These are phyloP conservation scores for Poeciliopsis turrubarensis DNA, from an alignment of 2,113 vertebrate genomes.

Conservation along the genomic window DNA sequence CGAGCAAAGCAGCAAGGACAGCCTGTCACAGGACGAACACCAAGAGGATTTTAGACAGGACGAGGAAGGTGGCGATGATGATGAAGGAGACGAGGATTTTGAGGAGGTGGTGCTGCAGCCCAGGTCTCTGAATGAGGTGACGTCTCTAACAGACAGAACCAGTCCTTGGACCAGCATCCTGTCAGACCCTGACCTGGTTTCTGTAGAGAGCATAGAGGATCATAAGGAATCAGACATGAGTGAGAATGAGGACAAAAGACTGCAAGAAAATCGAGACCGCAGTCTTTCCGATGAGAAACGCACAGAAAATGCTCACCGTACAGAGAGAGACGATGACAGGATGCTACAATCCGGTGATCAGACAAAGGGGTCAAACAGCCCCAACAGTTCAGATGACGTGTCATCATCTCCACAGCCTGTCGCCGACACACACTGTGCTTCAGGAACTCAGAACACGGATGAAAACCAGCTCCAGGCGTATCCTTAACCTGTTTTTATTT, in stretches of 20 bases:
- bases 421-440: neutral
- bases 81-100: conserved; percentile 82
- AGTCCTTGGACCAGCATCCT: conserved; percentile 93
- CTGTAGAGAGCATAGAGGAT: conserved; percentile 63
- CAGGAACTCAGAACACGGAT: conserved; percentile 3
- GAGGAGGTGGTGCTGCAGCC: conserved; percentile 90
- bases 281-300: neutral
- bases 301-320: conserved; percentile 3
- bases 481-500: conserved; percentile 78
- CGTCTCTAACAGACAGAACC: conserved; percentile 86
- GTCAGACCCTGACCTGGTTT: conserved; percentile 81
- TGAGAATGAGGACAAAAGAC: conserved; percentile 1
- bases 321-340: conserved; percentile 24
- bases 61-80: conserved; percentile 56
- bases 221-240: conserved; percentile 37
- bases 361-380: neutral
- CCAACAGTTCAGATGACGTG: conserved; percentile 7
- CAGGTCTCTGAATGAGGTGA: conserved; percentile 89
- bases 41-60: conserved; percentile 20
- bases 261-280: neutral
- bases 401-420: neutral
- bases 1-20: neutral
- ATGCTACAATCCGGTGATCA: neutral
- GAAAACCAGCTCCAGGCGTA: conserved; percentile 76
- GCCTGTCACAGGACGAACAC: conserved; percentile 24